Base-by-base conservation (phyloP, 2,888 invertebrate species). In the Allophyes oxyacanthae region DNA sequence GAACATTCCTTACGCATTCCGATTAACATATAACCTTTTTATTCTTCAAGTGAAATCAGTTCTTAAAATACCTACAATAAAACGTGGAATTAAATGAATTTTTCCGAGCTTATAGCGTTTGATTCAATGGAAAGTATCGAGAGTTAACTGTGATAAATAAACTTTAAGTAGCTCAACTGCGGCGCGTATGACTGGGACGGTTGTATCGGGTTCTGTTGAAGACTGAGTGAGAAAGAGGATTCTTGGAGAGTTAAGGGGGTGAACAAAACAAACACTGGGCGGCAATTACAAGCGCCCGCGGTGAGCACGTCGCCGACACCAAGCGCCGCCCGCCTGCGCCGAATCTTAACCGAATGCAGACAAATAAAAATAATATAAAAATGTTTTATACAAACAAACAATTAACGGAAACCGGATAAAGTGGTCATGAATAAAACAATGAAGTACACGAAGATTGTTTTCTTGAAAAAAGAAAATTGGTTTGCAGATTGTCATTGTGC, bases 261-360 rank as follows among this genome's bases (percentile, higher is more conserved):
- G 84, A 84, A 85, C 82, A 88, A 89, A 89, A 89, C 86, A 89
- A 89, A 89, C 86, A 88, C 78, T 84, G 86, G 85, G 86, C 86
- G 86, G 86, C 87, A 87, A 89, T 89, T 87, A 89, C 88, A 86
- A 81, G 85, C 86, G 86, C 88, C 85, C 76, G 89, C 84, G 83
- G 87, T 78, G 88, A 68, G 80, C 75, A 72, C 77, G 83, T 80
- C 81, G 84, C 84, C 83, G 76, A 51, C 48, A 62, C 58, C 52
- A 66, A 65, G 80, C 74, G 78, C 85, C 65, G 84, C 30, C 69
- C 79, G 45, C 69, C 71, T 79, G 63, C 69, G 81, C 59, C 84
- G 86, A 86, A 84, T 78, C 7, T 45, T 34, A 26, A 49, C 43
- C 37, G 34, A 63, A 33, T n/a, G n/a, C 34, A 61, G 37, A 48